Conservation (phyloP, 1,140 invertebrate species). For the Periplaneta americana region DNA sequence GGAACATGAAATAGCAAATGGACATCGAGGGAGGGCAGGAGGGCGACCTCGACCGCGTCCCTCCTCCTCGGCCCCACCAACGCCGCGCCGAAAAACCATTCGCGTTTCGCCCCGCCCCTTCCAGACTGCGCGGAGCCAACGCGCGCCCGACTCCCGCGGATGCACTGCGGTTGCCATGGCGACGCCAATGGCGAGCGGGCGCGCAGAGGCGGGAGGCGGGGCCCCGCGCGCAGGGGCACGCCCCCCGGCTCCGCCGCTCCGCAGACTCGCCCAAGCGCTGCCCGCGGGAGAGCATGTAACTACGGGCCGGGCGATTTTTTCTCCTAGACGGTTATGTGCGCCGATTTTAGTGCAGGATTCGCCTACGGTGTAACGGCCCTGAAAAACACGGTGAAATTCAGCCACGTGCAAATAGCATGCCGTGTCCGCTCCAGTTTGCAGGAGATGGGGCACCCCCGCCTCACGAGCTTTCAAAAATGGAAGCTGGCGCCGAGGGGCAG, state of each 20-base stretch:
- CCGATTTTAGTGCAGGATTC: neutral
- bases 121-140: neutral
- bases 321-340: neutral
- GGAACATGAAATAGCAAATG: slow-evolving; percentile 23
- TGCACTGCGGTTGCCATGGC: slow-evolving; percentile 13
- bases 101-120: neutral
- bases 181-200: slow-evolving; percentile 12
- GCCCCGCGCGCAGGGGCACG: neutral
- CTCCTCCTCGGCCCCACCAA: neutral
- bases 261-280: neutral
- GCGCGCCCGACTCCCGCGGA: neutral
- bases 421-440: neutral
- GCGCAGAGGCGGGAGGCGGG: neutral
- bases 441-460: too few species aligned
- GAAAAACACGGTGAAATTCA: neutral
- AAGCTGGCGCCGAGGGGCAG: too few species aligned
- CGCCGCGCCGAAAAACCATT: neutral
- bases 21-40: slow-evolving; percentile 6
- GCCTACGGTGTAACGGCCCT: neutral
- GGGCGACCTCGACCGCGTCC: neutral
- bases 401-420: neutral
- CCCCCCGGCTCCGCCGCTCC: neutral
- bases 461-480: too few species aligned
- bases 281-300: neutral
- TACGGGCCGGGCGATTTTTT: neutral